Conservation (phyloP, 2,113 vertebrate genomes). For the Upupa epops region DNA sequence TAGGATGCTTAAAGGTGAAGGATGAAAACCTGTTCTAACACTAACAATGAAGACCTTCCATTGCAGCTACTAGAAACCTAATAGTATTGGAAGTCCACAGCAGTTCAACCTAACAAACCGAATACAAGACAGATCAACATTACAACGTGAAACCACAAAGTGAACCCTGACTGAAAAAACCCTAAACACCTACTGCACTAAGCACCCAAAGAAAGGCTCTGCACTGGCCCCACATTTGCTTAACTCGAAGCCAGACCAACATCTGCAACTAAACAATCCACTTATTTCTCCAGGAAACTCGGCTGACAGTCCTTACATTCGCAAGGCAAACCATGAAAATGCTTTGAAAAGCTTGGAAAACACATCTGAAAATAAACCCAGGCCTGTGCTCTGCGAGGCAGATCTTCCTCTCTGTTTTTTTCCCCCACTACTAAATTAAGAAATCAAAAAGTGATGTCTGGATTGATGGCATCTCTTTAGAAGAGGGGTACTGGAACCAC, state of each 20-base stretch:
- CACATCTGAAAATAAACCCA: background rate
- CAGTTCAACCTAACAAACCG: background rate
- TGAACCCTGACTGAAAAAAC: background rate
- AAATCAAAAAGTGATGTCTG: background rate
- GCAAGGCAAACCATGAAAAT: slow-evolving; percentile 5
- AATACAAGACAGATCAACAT: slow-evolving; percentile 15
- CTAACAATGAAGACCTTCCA: slow-evolving; percentile 22
- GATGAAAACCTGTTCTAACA: background rate
- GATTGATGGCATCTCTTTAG: background rate
- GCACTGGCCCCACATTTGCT: background rate
- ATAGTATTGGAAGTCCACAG: slow-evolving; percentile 24
- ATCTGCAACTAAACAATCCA: background rate
- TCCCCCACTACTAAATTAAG: background rate
- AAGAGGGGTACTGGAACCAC: background rate
- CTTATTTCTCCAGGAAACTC: background rate
- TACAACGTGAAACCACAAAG: slow-evolving; percentile 12
- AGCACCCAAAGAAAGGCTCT: background rate
- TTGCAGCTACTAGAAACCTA: slow-evolving; percentile 8
- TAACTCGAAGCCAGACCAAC: background rate
- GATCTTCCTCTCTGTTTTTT: background rate
- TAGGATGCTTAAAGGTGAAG: background rate
- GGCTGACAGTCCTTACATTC: background rate
- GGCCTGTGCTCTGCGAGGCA: background rate
- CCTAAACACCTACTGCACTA: background rate
- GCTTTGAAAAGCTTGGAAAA: background rate